Percentiles rank a stretch among this genome's conserved stretches.
Conservation (phyloP, 1,140 invertebrate genomes). For the Arctopsyche grandis region DNA sequence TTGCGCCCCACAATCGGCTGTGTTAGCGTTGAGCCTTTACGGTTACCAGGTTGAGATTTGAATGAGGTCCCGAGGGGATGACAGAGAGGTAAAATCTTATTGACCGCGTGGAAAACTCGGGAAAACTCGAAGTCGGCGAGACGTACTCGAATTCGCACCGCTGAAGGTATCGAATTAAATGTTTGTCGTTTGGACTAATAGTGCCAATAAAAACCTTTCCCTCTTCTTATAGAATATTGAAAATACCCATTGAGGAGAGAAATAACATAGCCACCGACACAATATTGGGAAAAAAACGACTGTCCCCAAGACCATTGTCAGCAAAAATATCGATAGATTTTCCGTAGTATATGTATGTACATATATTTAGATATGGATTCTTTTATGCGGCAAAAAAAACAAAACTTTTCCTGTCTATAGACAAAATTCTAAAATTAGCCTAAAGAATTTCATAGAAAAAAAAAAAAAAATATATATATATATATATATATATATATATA, state of each 20-base stretch:
- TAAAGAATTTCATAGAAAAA: too few species aligned
- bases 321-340: too few species aligned
- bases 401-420: too few species aligned
- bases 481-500: too few species aligned
- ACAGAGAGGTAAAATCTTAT: background rate
- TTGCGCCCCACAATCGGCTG: constrained; percentile 1
- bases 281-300: too few species aligned
- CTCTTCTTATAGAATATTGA: background rate
- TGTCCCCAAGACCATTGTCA: too few species aligned
- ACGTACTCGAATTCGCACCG: background rate
- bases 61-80: background rate
- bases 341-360: too few species aligned
- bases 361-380: too few species aligned
- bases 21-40: constrained; percentile 17
- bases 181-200: background rate
- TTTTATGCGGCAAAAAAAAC: too few species aligned
- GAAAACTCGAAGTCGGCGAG: background rate
- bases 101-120: background rate
- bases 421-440: too few species aligned
- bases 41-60: background rate
- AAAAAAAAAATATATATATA: too few species aligned
- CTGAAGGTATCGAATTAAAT: background rate
- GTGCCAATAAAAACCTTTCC: background rate
- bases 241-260: background rate
- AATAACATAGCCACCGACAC: too few species aligned